These are phyloP conservation scores for Bergia puertoricense DNA, from an alignment of 92 coral and sea anemone genomes.

Conservation along the genomic window DNA sequence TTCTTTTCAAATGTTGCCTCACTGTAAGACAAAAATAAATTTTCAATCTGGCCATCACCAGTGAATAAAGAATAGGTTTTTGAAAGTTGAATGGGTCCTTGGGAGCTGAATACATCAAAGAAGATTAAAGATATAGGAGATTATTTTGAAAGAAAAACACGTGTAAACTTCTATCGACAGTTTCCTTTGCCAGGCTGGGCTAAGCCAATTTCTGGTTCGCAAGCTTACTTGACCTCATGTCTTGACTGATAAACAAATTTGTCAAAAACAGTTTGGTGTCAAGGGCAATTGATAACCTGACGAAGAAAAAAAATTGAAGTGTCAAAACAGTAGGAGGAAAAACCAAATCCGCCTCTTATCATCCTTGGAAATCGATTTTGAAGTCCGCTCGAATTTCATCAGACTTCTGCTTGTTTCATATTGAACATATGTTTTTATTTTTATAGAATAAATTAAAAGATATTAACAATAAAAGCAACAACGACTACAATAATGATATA, in stretches of 20 bases:
- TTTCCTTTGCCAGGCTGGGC: slow-evolving; percentile 13
- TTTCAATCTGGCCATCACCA: neutral
- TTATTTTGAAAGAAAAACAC: slow-evolving; percentile 15
- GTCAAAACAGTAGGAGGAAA: neutral
- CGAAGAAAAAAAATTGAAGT: neutral
- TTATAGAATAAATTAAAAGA: too few species aligned
- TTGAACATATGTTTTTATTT: too few species aligned
- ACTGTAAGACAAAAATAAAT: neutral
- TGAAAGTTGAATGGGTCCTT: neutral
- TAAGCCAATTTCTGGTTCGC: neutral
- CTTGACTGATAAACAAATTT: slow-evolving; percentile 23
- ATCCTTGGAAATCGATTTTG: too few species aligned
- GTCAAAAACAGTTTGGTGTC: slow-evolving; percentile 11
- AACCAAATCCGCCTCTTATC: neutral
- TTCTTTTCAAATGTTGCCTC: neutral
- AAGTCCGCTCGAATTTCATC: too few species aligned
- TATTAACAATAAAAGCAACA: too few species aligned
- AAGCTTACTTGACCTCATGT: slow-evolving; percentile 30
- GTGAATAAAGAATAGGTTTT: neutral
- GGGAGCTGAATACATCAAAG: neutral
- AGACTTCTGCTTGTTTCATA: too few species aligned
- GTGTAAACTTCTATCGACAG: slow-evolving; percentile 22
- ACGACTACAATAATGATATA: too few species aligned
- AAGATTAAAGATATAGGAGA: neutral
- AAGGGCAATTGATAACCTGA: slow-evolving; percentile 8